These are phyloP conservation scores for Rhinichthys klamathensis DNA, from an alignment of 2,113 vertebrate species.

Conservation along the genomic window DNA sequence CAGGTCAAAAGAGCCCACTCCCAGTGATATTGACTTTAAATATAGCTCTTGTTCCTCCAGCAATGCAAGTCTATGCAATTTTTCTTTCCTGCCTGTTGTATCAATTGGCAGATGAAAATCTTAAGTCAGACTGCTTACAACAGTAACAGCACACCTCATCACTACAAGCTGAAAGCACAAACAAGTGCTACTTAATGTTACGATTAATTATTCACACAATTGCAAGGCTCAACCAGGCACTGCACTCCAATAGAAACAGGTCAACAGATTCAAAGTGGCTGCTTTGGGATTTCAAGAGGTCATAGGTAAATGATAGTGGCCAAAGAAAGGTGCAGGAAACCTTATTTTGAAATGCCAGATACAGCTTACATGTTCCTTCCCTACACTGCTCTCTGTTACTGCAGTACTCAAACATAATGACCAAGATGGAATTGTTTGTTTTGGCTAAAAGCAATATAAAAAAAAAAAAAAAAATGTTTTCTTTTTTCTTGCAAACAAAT, in stretches of 20 bases:
- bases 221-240: conserved; percentile 4
- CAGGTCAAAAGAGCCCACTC: not conserved
- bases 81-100: not conserved
- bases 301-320: conserved; percentile 35
- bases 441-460: conserved; percentile 30
- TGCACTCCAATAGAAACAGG: conserved; percentile 4
- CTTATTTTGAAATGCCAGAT: not conserved
- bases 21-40: not conserved
- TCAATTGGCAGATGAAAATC: not conserved
- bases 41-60: not conserved
- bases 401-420: not conserved
- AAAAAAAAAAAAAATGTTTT: not conserved
- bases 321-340: not conserved
- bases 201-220: conserved; percentile 10
- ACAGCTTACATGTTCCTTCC: conserved; percentile 8
- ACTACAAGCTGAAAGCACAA: not conserved
- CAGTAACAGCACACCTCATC: not conserved
- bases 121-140: not conserved
- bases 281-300: conserved; percentile 35
- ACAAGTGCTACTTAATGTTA: not conserved
- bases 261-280: conserved; percentile 17
- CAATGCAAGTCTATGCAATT: not conserved
- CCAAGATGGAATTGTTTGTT: conserved; percentile 18
- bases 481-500: conserved; percentile 21
- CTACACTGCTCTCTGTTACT: not conserved